These are phyloP conservation scores for Limenitis camilla DNA, from an alignment of 2,888 invertebrate genomes.

Conservation along the genomic window DNA sequence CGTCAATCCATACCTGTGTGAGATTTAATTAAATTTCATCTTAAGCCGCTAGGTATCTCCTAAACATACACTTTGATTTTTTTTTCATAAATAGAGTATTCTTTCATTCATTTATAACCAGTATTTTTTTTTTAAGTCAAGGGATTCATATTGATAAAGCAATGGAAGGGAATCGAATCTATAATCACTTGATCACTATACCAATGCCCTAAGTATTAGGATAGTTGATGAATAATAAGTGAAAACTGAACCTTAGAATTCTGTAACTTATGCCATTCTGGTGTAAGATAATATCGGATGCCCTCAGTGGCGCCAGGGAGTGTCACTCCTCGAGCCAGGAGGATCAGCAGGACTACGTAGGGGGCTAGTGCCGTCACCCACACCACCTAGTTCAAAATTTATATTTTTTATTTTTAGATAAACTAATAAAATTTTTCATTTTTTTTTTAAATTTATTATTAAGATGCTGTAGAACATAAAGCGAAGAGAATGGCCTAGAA, in stretches of 20 bases:
- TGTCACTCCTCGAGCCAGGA: slow-evolving; percentile 87
- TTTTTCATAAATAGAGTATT: too few species aligned
- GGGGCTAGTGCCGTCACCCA: slow-evolving; percentile 97
- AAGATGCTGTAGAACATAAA: too few species aligned
- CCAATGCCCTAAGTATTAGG: not conserved
- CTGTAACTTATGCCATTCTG: slow-evolving; percentile 89
- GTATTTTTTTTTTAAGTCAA: too few species aligned
- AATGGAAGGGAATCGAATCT: too few species aligned
- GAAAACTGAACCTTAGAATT: slow-evolving; percentile 77
- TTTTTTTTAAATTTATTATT: too few species aligned
- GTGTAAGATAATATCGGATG: slow-evolving; percentile 90
- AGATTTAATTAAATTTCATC: not conserved
- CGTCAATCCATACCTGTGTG: slow-evolving; percentile 92
- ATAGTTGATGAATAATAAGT: not conserved
- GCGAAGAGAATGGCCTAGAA: too few species aligned
- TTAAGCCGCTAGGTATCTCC: too few species aligned
- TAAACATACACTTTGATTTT: too few species aligned
- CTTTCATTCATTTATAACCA: too few species aligned
- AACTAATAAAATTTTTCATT: too few species aligned
- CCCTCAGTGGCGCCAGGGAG: slow-evolving; percentile 90
- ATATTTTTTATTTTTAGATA: too few species aligned
- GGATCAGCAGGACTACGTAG: slow-evolving; percentile 90
- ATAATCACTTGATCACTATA: not conserved
- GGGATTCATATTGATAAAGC: not conserved
- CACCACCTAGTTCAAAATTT: slow-evolving; percentile 78